Evolutionary conservation across 1,140 invertebrate genomes (phyloP).

Genomic region (Tenebrio molitor): DNA sequence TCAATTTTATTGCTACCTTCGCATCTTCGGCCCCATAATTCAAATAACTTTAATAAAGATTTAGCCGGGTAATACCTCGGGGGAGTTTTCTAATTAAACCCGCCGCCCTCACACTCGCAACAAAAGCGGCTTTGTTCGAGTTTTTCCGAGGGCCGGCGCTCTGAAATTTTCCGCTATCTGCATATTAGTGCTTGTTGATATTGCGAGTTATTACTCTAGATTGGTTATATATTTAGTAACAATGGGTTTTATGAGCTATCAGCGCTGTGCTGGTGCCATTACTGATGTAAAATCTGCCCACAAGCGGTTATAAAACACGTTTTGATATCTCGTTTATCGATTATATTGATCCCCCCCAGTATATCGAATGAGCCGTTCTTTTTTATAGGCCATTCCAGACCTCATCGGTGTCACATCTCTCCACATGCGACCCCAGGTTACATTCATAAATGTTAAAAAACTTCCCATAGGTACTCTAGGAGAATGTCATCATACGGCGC

Average conservation of each 20-base stretch:
- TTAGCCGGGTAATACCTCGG: constrained; percentile 1
- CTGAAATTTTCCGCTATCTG: constrained; percentile 32
- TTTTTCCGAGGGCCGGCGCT: background rate
- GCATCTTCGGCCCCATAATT: constrained; percentile 39
- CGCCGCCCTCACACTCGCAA: background rate
- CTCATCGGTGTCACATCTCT: constrained; percentile 54
- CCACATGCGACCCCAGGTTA: constrained; percentile 54
- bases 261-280: constrained; percentile 48
- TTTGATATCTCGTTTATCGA: constrained; percentile 55
- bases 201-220: constrained; percentile 40
- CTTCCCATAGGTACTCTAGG: constrained; percentile 55
- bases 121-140: background rate
- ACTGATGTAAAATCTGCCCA: constrained; percentile 53
- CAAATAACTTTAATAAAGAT: constrained; percentile 45
- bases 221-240: constrained; percentile 45
- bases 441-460: constrained; percentile 56
- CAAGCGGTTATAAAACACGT: constrained; percentile 57
- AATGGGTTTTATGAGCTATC: constrained; percentile 46
- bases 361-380: constrained; percentile 55
- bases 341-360: constrained; percentile 55
- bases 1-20: constrained; percentile 59
- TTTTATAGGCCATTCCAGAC: constrained; percentile 55
- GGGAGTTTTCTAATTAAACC: constrained; percentile 26
- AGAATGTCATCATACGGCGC: constrained; percentile 50
- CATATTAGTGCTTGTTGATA: constrained; percentile 28